Evolutionary conservation across 2,888 invertebrate species (phyloP).

Genomic region (Drosophila dives): DNA sequence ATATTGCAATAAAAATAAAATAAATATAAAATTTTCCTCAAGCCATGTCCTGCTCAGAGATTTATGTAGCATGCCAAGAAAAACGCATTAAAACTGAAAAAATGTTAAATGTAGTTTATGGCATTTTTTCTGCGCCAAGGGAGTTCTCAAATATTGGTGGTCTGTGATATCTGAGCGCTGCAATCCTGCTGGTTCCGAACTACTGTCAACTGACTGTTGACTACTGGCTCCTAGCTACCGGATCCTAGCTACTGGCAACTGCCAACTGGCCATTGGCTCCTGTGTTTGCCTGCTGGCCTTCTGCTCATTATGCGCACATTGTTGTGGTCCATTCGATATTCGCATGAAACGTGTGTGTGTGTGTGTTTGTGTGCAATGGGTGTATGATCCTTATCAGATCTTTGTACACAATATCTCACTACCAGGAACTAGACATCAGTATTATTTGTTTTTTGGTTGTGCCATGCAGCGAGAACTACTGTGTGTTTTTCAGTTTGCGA

Average conservation of each 20-base stretch:
- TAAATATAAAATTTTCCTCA: constrained; percentile 51
- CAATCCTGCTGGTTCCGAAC: constrained; percentile 43
- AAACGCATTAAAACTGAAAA: constrained; percentile 45
- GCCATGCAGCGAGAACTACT: constrained; percentile 46
- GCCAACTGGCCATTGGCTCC: constrained; percentile 6
- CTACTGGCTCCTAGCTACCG: neutral
- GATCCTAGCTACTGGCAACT: neutral
- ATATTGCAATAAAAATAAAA: constrained; percentile 72
- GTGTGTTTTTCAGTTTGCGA: constrained; percentile 35
- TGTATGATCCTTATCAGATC: constrained; percentile 59
- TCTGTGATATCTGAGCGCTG: constrained; percentile 19
- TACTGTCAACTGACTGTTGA: neutral
- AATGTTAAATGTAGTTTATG: constrained; percentile 42
- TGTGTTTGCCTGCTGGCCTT: constrained; percentile 12
- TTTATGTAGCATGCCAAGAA: constrained; percentile 67
- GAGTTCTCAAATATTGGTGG: constrained; percentile 27
- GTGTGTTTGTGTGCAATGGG: constrained; percentile 38
- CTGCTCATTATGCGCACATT: constrained; percentile 77
- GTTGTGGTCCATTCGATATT: constrained; percentile 75
- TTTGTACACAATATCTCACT: constrained; percentile 51
- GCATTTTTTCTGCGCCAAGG: constrained; percentile 39
- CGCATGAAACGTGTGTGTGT: constrained; percentile 58
- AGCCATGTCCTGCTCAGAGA: constrained; percentile 58
- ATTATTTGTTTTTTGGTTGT: constrained; percentile 48
- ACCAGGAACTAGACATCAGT: constrained; percentile 75